Percentiles rank a stretch among this genome's conserved stretches.
Evolutionary conservation across 2,797 vertebrate species (phyloP).

Genomic region (Allobates femoralis): DNA sequence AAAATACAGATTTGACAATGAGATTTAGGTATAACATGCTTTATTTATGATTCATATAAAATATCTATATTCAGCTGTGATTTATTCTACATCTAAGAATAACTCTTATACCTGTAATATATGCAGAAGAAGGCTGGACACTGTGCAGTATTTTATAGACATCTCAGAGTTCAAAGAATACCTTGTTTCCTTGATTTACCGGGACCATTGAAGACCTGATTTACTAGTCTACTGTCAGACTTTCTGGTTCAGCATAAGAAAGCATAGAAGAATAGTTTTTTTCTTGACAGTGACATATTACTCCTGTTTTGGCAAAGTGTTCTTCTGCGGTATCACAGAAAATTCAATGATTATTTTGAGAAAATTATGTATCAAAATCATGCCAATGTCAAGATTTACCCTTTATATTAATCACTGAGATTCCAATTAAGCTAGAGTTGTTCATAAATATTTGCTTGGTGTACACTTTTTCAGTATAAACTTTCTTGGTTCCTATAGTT

Average conservation of each 20-base stretch:
- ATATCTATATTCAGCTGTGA: background rate
- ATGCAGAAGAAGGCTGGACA: constrained; percentile 30
- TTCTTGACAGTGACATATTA: constrained; percentile 33
- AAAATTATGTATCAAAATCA: constrained; percentile 15
- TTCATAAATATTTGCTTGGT: background rate
- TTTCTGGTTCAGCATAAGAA: constrained; percentile 13
- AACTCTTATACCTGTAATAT: constrained; percentile 27
- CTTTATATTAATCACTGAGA: background rate
- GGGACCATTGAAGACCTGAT: constrained; percentile 36
- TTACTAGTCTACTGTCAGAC: constrained; percentile 42
- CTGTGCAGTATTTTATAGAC: constrained; percentile 20
- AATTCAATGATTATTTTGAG: constrained; percentile 36
- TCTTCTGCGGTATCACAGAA: constrained; percentile 35
- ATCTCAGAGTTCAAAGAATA: constrained; percentile 11
- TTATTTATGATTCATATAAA: constrained; percentile 22
- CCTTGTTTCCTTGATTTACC: constrained; percentile 36
- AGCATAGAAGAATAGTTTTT: constrained; percentile 10
- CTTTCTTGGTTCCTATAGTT: background rate
- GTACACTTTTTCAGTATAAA: background rate
- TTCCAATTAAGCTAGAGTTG: background rate
- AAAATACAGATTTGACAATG: constrained; percentile 1
- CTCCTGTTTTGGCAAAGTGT: constrained; percentile 37
- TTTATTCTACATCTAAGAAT: constrained; percentile 33
- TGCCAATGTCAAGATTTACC: background rate
- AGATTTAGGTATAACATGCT: constrained; percentile 28